Evolutionary conservation across 2,113 vertebrate genomes (phyloP).

Genomic region (Gavialis gangeticus): DNA sequence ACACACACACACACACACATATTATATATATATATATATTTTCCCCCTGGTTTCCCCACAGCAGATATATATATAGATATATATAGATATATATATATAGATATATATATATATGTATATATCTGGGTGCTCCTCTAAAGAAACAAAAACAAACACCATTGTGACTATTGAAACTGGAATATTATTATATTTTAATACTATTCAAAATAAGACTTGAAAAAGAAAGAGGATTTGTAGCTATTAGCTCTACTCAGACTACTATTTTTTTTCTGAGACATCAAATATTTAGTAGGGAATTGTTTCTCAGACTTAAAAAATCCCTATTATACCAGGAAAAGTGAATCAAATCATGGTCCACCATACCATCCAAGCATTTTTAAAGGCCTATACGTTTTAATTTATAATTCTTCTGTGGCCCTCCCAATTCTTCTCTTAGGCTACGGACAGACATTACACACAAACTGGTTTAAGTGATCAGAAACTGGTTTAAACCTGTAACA

Average conservation of each 20-base stretch:
- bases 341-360: neutral
- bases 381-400: accelerated
- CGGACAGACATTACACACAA: no score
- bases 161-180: neutral
- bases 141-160: neutral
- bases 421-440: neutral
- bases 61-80: no score
- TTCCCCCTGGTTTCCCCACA: no score
- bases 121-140: neutral
- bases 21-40: no score
- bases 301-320: neutral
- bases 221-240: neutral
- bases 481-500: no score
- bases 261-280: neutral
- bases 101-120: no score
- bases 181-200: neutral
- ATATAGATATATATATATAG: no score
- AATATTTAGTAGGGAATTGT: neutral
- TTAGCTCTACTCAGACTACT: neutral
- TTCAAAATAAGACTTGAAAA: neutral
- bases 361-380: neutral
- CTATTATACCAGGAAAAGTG: neutral
- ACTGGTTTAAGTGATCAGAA: no score
- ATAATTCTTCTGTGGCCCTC: neutral
- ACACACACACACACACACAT: no score